Conservation (phyloP, 23 tunicate species). For the Clavelina lepadiformis region DNA sequence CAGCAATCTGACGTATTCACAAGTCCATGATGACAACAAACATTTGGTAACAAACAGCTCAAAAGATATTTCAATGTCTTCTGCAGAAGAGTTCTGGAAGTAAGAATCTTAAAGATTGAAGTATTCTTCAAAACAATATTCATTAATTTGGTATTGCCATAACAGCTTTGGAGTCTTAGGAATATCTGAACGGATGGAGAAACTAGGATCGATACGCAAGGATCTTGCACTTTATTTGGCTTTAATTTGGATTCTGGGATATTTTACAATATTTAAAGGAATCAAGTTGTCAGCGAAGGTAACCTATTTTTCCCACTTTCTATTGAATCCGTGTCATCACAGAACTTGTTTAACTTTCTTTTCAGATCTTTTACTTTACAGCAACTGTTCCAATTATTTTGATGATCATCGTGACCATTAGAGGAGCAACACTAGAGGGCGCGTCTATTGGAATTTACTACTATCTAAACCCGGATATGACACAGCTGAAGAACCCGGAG, state of each 20-base stretch:
- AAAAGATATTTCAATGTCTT: background rate
- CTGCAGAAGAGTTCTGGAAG: constrained; percentile 45
- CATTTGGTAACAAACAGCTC: no score
- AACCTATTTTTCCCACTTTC: background rate
- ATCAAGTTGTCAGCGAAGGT: constrained; percentile 55
- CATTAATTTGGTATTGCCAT: no score
- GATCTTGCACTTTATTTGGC: constrained; percentile 31
- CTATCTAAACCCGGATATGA: constrained; percentile 41
- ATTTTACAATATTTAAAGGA: constrained; percentile 43
- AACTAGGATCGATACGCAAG: constrained; percentile 15
- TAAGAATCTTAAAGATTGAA: no score
- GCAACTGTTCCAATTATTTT: constrained; percentile 42
- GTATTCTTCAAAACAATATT: no score
- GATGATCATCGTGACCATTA: constrained; percentile 28
- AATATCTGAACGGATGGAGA: constrained; percentile 27
- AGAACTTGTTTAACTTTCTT: no score
- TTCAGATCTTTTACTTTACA: constrained; percentile 54
- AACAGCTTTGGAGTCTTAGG: constrained; percentile 29
- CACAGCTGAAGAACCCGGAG: no score
- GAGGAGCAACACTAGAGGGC: constrained; percentile 57
- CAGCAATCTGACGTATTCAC: no score
- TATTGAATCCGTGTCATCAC: background rate
- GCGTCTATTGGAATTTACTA: constrained; percentile 33
- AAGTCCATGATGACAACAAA: no score
- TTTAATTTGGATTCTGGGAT: constrained; percentile 30